Base-by-base conservation (phyloP, 1,140 invertebrate genomes). In the Aleiodes sp. region DNA sequence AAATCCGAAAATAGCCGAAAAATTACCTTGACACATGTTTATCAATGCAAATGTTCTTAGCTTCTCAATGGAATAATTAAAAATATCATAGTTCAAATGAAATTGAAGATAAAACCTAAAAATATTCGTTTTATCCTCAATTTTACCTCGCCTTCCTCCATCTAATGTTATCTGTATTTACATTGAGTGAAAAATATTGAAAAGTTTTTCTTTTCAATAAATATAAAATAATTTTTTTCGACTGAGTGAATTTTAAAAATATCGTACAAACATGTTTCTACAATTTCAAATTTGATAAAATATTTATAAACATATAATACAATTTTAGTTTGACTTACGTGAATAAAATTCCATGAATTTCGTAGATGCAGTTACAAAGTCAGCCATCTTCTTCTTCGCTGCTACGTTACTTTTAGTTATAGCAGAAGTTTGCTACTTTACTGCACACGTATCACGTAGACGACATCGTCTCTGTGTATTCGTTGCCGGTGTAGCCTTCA, bases 361-460 rank as follows among this genome's bases (percentile, higher is more conserved):
- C 73, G 57, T 75, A 93, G 91, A 92, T 84, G 90, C 91, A 7
- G 91, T 92, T 14, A 92, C 90, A 19, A 89, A 89, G 76, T 91
- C 91, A 2, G 89, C 90, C 8, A 87, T 89, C 65, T 91, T 92
- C 79, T 87, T 92, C 78, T 85, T 91, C 68, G 80, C 88, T 12
- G 90, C 90, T 2, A 87, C 90, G 21, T 76, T 88, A 37, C 81
- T 92, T 16, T 80, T 92, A 65, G 84, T 90, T 68, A 84, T 88
- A 69, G 92, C 90, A 35, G 88, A 91, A 75, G 84, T 92, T 63
- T 90, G 89, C 63, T 88, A 91, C 73, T 85, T 91, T 29, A 86
- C 88, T 78, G 90, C 87, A 72, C 88, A 88, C 78, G 87, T 89
- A 75, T 85, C 85, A 31, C 76, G 84, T 37, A 82, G 86, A 14